Evolutionary conservation across 2,888 invertebrate genomes (phyloP), one percentile per base, ranked within the genome.

Genomic region (Shargacucullia verbasci): DNA sequence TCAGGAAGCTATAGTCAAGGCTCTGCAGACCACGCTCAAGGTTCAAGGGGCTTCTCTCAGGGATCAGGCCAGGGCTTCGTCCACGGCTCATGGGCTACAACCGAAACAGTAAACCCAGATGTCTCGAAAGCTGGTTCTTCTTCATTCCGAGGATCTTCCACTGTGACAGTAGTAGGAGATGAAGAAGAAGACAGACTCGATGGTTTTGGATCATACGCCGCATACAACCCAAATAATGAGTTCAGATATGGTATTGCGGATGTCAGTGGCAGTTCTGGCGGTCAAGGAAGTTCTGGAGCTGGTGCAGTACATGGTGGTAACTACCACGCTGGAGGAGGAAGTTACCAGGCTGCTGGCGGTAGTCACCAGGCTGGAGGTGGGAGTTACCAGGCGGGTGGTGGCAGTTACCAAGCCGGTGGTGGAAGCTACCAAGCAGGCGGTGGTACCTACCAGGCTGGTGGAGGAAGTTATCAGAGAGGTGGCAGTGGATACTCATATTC

Each of bases 61-160:
- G 70, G 56, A 12, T 52, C 52, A 12, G 52, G 62, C 0, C 89
- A 86, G 74, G 86, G 82, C 1, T 92, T 92, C 54, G 85, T 91
- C 8, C 92, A 90, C 50, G 87, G 90, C 1, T 83, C 88, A 40
- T 93, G 89, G 90, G 89, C 89, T 0, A 94, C 94, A 0, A 94
- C 94, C 5, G 94, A 94, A 80, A 93, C 92, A 0, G 90, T 94
- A 4, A 94, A 94, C 68, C 79, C 89, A 31, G 90, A 94, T 11
- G 77, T 94, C 11, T 86, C 90, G 74, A 92, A 92, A 47, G 91
- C 91, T 13, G 90, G 88, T 14, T 93, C 94, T 5, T 80, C 83
- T 0, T 87, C 87, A 6, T 92, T 82, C 74, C 77, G 83, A 39
- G 87, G 85, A 15, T 81, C 85, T 5, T 80, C 87, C 11, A 85